Percentiles rank a stretch among this genome's conserved stretches.
Conservation (phyloP, 2,113 vertebrate species). For the Oostethus manadensis region DNA sequence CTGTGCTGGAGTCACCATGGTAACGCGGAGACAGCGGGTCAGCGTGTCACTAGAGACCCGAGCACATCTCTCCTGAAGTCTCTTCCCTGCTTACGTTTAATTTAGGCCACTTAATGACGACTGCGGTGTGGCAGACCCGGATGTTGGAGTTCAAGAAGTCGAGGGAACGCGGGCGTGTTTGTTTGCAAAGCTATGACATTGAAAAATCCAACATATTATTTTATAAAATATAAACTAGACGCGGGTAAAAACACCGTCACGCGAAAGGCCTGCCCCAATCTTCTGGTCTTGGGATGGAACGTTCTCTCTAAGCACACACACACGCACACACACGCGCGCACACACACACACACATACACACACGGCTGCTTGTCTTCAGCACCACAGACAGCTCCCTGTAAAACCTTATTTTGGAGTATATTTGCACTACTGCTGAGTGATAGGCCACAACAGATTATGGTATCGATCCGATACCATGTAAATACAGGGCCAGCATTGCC, state of each 20-base stretch:
- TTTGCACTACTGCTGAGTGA: no score
- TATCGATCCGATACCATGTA: no score
- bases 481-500: no score
- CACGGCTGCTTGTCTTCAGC: conserved; percentile 37
- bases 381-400: conserved; percentile 55
- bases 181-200: background rate
- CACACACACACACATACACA: no score
- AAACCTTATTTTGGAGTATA: no score
- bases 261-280: conserved; percentile 20
- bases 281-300: conserved; percentile 51
- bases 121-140: conserved; percentile 23
- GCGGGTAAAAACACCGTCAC: conserved; percentile 43
- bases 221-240: conserved; percentile 1
- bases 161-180: background rate
- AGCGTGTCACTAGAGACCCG: conserved; percentile 59
- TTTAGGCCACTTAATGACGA: conserved; percentile 42
- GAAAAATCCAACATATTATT: background rate
- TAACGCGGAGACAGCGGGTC: conserved; percentile 62
- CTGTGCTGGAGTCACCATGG: conserved; percentile 60
- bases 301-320: conserved; percentile 39
- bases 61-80: conserved; percentile 16
- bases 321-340: no score
- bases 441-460: no score
- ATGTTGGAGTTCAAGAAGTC: conserved; percentile 40
- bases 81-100: conserved; percentile 21